Conservation (phyloP, 2,797 vertebrate species). For the Acropternis orthonyx region DNA sequence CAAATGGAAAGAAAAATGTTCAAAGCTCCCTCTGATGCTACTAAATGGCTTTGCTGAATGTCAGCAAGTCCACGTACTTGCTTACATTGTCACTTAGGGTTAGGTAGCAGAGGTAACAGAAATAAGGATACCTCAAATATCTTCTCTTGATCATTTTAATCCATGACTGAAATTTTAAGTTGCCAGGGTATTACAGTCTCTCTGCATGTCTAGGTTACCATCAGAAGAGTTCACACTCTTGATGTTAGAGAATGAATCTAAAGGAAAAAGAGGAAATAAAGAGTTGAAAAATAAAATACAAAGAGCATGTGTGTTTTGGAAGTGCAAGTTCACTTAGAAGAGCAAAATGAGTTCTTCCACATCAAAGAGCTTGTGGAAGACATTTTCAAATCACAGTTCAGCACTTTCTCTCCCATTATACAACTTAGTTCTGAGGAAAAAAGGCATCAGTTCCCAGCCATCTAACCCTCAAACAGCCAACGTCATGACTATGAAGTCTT, state of each 20-base stretch:
- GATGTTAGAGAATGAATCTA: constrained; percentile 45
- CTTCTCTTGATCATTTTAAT: constrained; percentile 56
- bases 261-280: constrained; percentile 43
- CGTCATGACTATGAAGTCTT: not conserved
- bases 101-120: constrained; percentile 48
- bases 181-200: constrained; percentile 39
- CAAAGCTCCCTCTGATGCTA: constrained; percentile 62
- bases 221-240: constrained; percentile 39
- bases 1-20: constrained; percentile 62
- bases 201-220: constrained; percentile 48
- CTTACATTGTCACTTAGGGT: constrained; percentile 24
- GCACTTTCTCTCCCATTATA: not conserved
- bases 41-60: constrained; percentile 53
- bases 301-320: not conserved
- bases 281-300: constrained; percentile 27
- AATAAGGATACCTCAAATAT: constrained; percentile 41
- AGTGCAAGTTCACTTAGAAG: not conserved
- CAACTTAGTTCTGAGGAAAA: not conserved
- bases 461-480: not conserved
- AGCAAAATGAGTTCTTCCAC: not conserved
- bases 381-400: constrained; percentile 6
- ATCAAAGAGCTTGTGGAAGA: not conserved
- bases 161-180: constrained; percentile 50
- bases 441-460: not conserved
- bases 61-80: constrained; percentile 31